phyloP scores from a whole-genome alignment of 2,113 vertebrate genomes.

The Oncorhynchus masou region DNA sequence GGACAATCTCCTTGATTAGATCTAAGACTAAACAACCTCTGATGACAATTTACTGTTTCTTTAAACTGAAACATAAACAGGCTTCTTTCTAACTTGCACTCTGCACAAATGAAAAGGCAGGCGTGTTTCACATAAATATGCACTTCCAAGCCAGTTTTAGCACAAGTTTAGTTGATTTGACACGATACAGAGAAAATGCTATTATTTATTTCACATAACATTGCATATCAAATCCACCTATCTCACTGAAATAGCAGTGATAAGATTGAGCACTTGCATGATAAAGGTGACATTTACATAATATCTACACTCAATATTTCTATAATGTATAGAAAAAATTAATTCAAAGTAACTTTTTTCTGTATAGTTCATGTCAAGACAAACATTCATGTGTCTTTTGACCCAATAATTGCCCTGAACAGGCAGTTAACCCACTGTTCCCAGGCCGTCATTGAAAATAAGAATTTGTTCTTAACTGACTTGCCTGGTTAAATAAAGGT shows the following conservation, averaged over 20 bases:
- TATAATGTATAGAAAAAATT: constrained; percentile 69
- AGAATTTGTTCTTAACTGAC: too few relatives aligned
- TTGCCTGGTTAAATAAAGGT: too few relatives aligned
- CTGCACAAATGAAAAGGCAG: constrained; percentile 33
- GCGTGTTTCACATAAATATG: constrained; percentile 52
- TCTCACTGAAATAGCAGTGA: constrained; percentile 30
- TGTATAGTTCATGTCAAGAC: constrained; percentile 41
- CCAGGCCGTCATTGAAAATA: too few relatives aligned
- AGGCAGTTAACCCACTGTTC: too few relatives aligned
- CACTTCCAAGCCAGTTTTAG: constrained; percentile 32
- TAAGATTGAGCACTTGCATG: constrained; percentile 51
- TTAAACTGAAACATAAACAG: not conserved
- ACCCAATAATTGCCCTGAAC: too few relatives aligned
- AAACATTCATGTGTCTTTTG: constrained; percentile 51
- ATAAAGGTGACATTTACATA: constrained; percentile 53
- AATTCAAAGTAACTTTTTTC: constrained; percentile 46
- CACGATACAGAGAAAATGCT: not conserved
- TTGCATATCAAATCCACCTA: constrained; percentile 27
- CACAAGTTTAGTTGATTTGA: constrained; percentile 11
- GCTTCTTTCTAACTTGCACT: not conserved
- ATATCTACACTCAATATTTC: constrained; percentile 56
- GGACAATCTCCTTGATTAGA: not conserved
- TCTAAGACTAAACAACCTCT: too few relatives aligned
- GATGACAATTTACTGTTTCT: too few relatives aligned
- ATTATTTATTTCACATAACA: constrained; percentile 28